Conservation (phyloP, 1,140 invertebrate genomes). For the Melanaphis sacchari region DNA sequence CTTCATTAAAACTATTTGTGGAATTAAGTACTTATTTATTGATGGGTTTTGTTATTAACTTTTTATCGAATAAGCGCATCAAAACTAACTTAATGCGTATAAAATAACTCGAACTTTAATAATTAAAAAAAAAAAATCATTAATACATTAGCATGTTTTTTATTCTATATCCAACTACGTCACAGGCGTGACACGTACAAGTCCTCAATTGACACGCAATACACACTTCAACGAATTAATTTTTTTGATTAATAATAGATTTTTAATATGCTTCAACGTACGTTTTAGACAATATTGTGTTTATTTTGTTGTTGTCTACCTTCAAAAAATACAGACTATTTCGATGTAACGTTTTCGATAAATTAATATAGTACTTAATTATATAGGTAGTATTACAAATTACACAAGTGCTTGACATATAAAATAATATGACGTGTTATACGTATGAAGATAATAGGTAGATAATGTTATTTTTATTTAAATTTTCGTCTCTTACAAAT, state of each 20-base stretch:
- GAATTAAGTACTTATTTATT: background rate
- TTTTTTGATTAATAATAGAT: background rate
- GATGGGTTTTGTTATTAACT: background rate
- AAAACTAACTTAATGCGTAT: background rate
- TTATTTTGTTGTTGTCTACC: background rate
- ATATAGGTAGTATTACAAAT: background rate
- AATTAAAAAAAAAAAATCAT: background rate
- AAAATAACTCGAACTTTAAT: background rate
- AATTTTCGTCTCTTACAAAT: background rate
- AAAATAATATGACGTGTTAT: background rate
- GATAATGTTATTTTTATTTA: background rate
- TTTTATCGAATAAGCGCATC: background rate
- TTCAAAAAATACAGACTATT: background rate
- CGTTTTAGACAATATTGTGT: background rate
- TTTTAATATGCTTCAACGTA: background rate
- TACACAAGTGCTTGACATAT: too few species aligned
- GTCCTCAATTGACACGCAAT: background rate
- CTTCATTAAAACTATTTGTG: background rate
- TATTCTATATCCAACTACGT: background rate
- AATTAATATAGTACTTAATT: background rate
- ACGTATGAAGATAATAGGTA: background rate
- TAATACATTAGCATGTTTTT: background rate
- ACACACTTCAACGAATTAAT: background rate
- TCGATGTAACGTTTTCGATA: background rate
- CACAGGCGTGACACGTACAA: background rate